A percentile compares a stretch with the other conserved stretches of the same genome.
Conservation (phyloP, 2,113 vertebrate species). For the Octodon degus region DNA sequence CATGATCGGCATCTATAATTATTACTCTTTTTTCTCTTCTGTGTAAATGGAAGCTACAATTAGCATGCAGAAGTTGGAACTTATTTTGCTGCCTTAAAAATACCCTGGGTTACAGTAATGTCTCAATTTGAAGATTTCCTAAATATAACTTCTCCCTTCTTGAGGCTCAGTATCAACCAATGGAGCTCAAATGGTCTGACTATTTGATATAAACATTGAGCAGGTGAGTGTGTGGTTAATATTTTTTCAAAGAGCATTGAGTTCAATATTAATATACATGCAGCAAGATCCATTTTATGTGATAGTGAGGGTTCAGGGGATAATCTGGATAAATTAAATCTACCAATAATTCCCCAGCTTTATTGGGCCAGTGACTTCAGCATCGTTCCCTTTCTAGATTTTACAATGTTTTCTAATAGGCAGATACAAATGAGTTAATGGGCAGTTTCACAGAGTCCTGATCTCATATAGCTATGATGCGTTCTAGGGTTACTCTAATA, state of each 20-base stretch:
- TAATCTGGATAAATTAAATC: constrained; percentile 40
- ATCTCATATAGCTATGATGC: not conserved
- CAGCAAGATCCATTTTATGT: not conserved
- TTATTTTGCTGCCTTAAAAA: constrained; percentile 43
- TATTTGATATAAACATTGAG: not conserved
- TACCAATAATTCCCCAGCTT: not conserved
- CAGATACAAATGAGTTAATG: not conserved
- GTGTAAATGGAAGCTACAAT: constrained; percentile 6
- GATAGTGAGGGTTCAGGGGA: not conserved
- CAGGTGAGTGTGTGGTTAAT: not conserved
- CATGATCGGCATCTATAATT: not conserved
- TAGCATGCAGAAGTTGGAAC: not conserved
- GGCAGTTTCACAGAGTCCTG: not conserved
- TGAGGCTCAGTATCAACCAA: not conserved
- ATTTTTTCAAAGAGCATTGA: not conserved
- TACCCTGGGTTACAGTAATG: constrained; percentile 27
- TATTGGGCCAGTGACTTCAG: not conserved
- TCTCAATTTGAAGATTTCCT: constrained; percentile 50
- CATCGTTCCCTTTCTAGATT: not conserved
- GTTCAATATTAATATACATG: not conserved
- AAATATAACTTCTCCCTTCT: not conserved
- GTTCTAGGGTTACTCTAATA: not conserved
- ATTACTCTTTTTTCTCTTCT: constrained; percentile 5
- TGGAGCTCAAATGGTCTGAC: not conserved
- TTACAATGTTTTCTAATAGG: not conserved